Evolutionary conservation across 2,888 invertebrate species (phyloP).

Genomic region (Heterodera filipjevi): DNA sequence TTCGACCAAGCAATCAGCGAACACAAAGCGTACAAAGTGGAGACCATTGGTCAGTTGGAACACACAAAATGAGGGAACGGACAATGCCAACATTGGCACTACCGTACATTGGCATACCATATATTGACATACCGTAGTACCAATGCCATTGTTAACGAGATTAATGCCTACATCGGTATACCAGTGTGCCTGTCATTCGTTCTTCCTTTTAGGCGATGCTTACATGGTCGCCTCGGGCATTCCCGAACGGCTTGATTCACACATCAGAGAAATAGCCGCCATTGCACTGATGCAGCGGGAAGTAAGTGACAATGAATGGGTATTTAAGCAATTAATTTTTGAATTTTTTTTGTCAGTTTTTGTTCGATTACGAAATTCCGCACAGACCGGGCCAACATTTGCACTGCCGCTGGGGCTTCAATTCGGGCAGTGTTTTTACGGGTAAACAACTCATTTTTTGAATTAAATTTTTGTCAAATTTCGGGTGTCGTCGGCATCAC

Average conservation of each 20-base stretch:
- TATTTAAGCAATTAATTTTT: neutral
- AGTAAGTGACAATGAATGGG: conserved; percentile 33
- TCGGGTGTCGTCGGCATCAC: conserved; percentile 56
- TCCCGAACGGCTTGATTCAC: conserved; percentile 50
- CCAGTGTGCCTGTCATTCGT: no score
- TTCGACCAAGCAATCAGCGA: conserved; percentile 59
- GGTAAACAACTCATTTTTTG: conserved; percentile 40
- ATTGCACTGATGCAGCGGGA: conserved; percentile 60
- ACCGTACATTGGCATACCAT: no score
- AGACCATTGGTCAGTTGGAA: conserved; percentile 56
- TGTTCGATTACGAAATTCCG: conserved; percentile 60
- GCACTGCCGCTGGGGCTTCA: conserved; percentile 64
- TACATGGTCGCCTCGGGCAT: conserved; percentile 64
- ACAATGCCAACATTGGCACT: no score
- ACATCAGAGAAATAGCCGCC: conserved; percentile 56
- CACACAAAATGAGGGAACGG: no score
- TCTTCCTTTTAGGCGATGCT: conserved; percentile 48
- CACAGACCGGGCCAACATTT: conserved; percentile 57
- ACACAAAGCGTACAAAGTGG: conserved; percentile 61
- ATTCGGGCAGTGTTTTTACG: conserved; percentile 61
- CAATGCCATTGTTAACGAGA: neutral
- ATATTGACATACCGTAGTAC: no score
- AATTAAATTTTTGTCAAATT: conserved; percentile 1
- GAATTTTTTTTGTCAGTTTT: conserved; percentile 45
- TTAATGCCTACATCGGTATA: no score